Evolutionary conservation across 2,113 vertebrate genomes (phyloP), one percentile per base, ranked within the genome.

Genomic region (Ctenodactylus gundi): DNA sequence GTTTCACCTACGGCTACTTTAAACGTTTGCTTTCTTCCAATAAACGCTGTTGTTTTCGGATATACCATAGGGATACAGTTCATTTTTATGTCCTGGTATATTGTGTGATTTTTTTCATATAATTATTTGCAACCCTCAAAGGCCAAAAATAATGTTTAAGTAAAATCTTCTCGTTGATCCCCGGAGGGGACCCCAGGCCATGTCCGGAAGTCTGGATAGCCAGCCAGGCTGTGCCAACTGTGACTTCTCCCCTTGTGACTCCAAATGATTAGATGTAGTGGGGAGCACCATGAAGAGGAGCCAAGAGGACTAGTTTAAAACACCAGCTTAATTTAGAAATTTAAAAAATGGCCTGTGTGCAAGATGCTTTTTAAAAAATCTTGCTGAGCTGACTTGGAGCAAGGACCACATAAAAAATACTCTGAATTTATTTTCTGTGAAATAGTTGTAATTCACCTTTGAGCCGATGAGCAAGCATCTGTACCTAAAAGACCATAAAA

Each of bases 351-450:
- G 10, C 39, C 89, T 68, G 51, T 8, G 21, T 44, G 25, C 4
- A 21, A 53, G 93, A 68, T 44, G 21, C 2, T 76, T 92, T 80
- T 65, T 95, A n/a, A n/a, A n/a, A n/a, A n/a, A n/a, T 57, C 6
- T 94, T 89, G 67, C 64, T 5, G 67, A 60, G 64, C 44, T 73
- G 0, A 90, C 46, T 85, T 93, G 72, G 77, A 82, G 0, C 23
- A 80, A 95, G 72, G 68, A 77, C 31, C 31, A 87, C 44, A 60
- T 95, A 29, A 58, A 95, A 77, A 92, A 92, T 78, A 80, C 36
- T 84, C n/a, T 25, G 18, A 62, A 11, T 97, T 95, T 76, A 91
- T 93, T 94, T 97, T 93, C 80, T 51, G 60, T 72, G 39, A 97
- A 64, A 51, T 93, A 70, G 58, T 95, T 97, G 57, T 41, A 62